Percentiles rank a stretch among this genome's conserved stretches.
Evolutionary conservation across 2,888 invertebrate species (phyloP).

Genomic region (Laspeyria flexula): DNA sequence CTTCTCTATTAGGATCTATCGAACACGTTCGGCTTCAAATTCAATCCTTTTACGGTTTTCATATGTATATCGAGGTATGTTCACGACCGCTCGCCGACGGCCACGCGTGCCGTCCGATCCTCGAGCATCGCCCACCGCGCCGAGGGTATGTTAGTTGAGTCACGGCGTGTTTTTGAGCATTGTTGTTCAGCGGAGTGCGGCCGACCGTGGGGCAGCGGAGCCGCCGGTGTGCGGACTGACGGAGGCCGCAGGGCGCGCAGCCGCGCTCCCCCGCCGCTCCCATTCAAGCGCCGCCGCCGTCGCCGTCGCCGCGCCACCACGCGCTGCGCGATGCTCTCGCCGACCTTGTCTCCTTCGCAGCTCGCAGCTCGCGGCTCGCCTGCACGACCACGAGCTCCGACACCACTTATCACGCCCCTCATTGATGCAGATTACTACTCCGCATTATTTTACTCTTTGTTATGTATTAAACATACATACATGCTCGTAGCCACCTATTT

Average conservation of each 20-base stretch:
- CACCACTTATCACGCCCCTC: slow-evolving; percentile 36
- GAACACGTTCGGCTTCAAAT: slow-evolving; percentile 74
- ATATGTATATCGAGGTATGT: slow-evolving; percentile 71
- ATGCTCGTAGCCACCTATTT: too few species aligned
- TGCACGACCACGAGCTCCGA: slow-evolving; percentile 39
- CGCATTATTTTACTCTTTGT: slow-evolving; percentile 13
- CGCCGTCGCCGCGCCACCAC: slow-evolving; percentile 50
- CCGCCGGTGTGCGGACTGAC: slow-evolving; percentile 86
- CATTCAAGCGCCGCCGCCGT: slow-evolving; percentile 54
- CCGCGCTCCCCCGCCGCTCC: slow-evolving; percentile 61
- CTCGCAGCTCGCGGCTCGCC: slow-evolving; percentile 48
- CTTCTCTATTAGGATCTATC: slow-evolving; percentile 73
- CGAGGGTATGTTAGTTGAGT: slow-evolving; percentile 72
- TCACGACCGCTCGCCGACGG: slow-evolving; percentile 80
- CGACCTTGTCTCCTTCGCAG: slow-evolving; percentile 56
- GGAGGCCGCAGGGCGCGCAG: slow-evolving; percentile 69
- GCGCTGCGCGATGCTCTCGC: slow-evolving; percentile 33
- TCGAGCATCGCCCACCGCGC: slow-evolving; percentile 77
- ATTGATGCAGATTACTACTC: slow-evolving; percentile 41
- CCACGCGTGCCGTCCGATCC: slow-evolving; percentile 76
- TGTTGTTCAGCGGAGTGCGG: slow-evolving; percentile 85
- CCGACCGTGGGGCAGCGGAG: slow-evolving; percentile 86
- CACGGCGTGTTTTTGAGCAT: slow-evolving; percentile 82
- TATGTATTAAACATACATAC: background rate
- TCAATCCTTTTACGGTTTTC: slow-evolving; percentile 76